Evolutionary conservation across 2,797 vertebrate species (phyloP).

Genomic region (Podarcis lilfordi): DNA sequence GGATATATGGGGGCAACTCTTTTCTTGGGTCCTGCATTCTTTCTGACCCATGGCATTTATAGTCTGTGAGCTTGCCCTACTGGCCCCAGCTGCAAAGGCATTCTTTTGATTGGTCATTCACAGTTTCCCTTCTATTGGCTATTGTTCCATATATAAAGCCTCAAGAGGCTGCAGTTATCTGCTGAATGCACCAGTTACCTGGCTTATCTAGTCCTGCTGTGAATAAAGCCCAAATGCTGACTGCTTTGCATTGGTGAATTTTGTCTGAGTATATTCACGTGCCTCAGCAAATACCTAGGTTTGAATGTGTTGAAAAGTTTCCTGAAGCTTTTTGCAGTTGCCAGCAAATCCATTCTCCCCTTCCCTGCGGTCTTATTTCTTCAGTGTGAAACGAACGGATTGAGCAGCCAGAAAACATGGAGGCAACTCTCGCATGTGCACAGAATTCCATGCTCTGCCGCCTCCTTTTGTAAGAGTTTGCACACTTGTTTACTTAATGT

Average conservation of each 20-base stretch:
- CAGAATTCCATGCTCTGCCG: neutral
- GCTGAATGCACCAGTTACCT: constrained; percentile 40
- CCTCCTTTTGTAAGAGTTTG: neutral
- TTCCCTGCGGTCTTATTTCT: neutral
- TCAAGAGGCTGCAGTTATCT: constrained; percentile 41
- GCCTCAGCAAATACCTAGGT: neutral
- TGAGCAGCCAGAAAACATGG: neutral
- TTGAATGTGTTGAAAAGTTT: neutral
- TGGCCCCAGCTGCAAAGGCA: constrained; percentile 36
- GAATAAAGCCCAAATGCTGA: constrained; percentile 27
- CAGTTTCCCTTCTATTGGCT: constrained; percentile 29
- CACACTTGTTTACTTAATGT: neutral
- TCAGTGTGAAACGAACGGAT: neutral
- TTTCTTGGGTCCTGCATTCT: constrained; percentile 13
- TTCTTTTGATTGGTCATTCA: constrained; percentile 44
- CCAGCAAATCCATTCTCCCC: constrained; percentile 1
- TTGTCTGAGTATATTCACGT: constrained; percentile 15
- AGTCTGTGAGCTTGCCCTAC: constrained; percentile 27
- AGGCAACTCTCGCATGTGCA: neutral
- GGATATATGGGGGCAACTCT: neutral
- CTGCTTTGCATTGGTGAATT: constrained; percentile 9
- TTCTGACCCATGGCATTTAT: constrained; percentile 3
- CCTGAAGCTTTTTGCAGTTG: neutral
- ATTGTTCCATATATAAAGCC: constrained; percentile 30
- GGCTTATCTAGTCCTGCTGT: constrained; percentile 50